phyloP scores from a whole-genome alignment of 1,140 invertebrate species.

The Charaxes varanes region DNA sequence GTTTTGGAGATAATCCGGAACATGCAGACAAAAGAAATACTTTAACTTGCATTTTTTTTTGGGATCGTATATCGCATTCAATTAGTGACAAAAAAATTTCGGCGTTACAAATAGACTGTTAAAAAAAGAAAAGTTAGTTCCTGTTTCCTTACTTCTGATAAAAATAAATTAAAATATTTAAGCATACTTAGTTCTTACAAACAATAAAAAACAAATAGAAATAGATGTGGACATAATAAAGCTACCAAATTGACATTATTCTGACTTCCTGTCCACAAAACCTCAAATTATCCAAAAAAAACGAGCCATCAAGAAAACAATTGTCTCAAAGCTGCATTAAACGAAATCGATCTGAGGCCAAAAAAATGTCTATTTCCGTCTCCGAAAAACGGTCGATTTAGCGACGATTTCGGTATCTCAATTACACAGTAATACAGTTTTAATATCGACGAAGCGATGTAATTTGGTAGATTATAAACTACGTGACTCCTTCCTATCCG shows the following conservation, averaged over 20 bases:
- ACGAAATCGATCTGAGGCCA: constrained; percentile 54
- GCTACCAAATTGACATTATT: constrained; percentile 12
- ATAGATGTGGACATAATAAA: too few species aligned
- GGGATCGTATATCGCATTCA: too few species aligned
- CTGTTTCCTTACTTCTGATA: too few species aligned
- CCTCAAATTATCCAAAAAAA: constrained; percentile 22
- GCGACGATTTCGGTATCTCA: constrained; percentile 37
- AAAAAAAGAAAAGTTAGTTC: too few species aligned
- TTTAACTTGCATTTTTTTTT: too few species aligned
- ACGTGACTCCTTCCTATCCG: constrained; percentile 64
- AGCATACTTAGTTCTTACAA: too few species aligned
- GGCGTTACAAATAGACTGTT: too few species aligned
- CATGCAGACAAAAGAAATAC: too few species aligned
- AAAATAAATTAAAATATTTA: too few species aligned
- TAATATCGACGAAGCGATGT: constrained; percentile 39
- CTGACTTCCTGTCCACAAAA: constrained; percentile 12
- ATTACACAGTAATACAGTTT: constrained; percentile 56
- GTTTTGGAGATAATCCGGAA: too few species aligned
- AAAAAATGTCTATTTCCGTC: constrained; percentile 50
- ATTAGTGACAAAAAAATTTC: too few species aligned
- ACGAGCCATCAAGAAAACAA: constrained; percentile 18
- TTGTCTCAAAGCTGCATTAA: constrained; percentile 30
- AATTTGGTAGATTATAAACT: constrained; percentile 45
- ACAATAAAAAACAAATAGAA: too few species aligned
- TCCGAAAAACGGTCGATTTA: constrained; percentile 45